Percentiles rank a stretch among this genome's conserved stretches.
phyloP scores from a whole-genome alignment of 53 echinoderm and acorn worm genomes.

The Patiria pectinifera region DNA sequence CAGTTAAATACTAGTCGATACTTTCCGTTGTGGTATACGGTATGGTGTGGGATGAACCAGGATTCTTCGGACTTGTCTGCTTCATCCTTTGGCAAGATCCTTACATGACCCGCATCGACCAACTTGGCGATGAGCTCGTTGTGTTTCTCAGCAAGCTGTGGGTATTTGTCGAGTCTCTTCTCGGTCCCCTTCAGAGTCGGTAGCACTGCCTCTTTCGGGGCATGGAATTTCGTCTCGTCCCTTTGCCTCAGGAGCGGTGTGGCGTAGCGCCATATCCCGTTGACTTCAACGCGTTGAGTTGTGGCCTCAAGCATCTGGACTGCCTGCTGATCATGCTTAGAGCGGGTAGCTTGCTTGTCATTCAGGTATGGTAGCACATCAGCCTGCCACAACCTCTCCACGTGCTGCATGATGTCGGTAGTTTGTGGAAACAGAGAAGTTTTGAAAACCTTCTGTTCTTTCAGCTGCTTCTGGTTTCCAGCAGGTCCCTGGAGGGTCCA shows the following conservation, averaged over 20 bases:
- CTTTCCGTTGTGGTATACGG: conserved; percentile 34
- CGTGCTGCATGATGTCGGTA: too few relatives aligned
- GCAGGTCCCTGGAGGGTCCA: too few relatives aligned
- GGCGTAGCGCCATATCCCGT: conserved; percentile 33
- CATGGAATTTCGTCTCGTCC: neutral
- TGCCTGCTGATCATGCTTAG: too few relatives aligned
- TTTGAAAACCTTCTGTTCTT: too few relatives aligned
- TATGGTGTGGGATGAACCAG: conserved; percentile 39
- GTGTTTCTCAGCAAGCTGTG: conserved; percentile 7
- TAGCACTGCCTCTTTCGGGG: neutral
- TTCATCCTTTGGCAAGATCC: conserved; percentile 7
- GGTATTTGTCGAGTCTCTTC: neutral
- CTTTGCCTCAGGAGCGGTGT: conserved; percentile 20
- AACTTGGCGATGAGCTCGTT: too few relatives aligned
- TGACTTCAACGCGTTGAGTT: neutral
- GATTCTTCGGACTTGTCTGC: conserved; percentile 11
- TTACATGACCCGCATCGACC: conserved; percentile 33
- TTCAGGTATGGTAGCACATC: too few relatives aligned
- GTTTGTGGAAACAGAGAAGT: too few relatives aligned
- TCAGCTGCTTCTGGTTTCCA: too few relatives aligned
- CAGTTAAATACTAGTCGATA: conserved; percentile 13
- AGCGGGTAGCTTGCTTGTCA: too few relatives aligned
- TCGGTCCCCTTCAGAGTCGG: conserved; percentile 14
- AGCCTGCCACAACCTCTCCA: too few relatives aligned
- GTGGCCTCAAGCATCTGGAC: too few relatives aligned